Base-by-base conservation (phyloP, 1,140 invertebrate genomes). In the Hyles euphorbiae region DNA sequence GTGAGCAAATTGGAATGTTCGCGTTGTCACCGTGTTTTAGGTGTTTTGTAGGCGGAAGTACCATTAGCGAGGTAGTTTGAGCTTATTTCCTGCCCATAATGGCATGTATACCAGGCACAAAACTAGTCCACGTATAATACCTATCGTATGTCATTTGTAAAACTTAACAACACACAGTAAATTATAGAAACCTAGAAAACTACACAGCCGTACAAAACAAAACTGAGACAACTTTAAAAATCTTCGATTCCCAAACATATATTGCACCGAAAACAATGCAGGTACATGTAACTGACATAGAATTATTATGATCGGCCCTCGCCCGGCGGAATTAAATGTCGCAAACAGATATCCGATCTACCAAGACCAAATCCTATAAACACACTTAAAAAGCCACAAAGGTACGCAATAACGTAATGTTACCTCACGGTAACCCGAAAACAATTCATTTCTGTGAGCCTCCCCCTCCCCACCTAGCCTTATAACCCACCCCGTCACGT, bases 331-430 rank as follows among this genome's bases (percentile, higher is more conserved):
- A 62, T 67, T 67, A 49, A 60, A 63, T 45, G 60, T 53, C 60
- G 36, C 32, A 22, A 53, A 12, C 53, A 58, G 43, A 45, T 3
- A 50, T 32, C n/a, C 32, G 45, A 47, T 33, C 43, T 55, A 36
- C 36, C 45, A 55, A 50, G 45, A 58, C 58, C 56, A 69, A 79
- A 80, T 78, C 68, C 65, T 70, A 76, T 74, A 67, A 80, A 74
- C 68, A 72, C 67, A 72, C 62, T 79, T 75, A 75, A 78, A 76
- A 75, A 74, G 67, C 71, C 71, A 72, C 76, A 75, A 79, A 77
- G 74, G 71, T 76, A 74, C 59, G 70, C 68, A 80, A 80, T 80
- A 78, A 73, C 66, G 74, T 72, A 82, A 80, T 77, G 72, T 74
- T 70, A 67, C 74, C 72, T 73, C 63, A 69, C 68, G 71, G 72